phyloP scores from a whole-genome alignment of 2,888 invertebrate genomes.

The Cryptocephalus moraei region DNA sequence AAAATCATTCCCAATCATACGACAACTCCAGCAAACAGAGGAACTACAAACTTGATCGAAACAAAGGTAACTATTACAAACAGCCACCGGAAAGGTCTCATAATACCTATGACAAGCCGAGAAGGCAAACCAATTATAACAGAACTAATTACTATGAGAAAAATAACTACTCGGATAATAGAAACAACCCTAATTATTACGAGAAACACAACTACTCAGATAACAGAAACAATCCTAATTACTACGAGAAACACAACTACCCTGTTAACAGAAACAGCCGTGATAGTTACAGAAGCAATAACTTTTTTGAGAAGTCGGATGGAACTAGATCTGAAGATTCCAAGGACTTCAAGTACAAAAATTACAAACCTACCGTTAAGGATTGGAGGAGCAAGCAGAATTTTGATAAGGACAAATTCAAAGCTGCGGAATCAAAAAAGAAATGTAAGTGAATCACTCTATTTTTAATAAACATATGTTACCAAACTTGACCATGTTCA shows the following conservation, averaged over 20 bases:
- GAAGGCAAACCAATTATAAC: conserved; percentile 9
- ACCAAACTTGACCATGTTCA: no score
- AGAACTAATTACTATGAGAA: conserved; percentile 6
- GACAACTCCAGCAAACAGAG: no score
- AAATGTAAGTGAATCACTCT: conserved; percentile 11
- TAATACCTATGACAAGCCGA: conserved; percentile 19
- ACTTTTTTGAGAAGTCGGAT: conserved; percentile 5
- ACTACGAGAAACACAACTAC: conserved; percentile 8
- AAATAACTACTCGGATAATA: conserved; percentile 6
- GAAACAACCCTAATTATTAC: conserved; percentile 2
- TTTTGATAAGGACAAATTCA: conserved; percentile 6
- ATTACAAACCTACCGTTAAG: no score
- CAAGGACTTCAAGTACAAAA: no score
- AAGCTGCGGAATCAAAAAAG: conserved; percentile 8
- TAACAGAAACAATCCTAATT: conserved; percentile 2
- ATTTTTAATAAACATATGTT: background rate
- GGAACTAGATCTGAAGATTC: conserved; percentile 6
- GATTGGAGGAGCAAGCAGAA: conserved; percentile 6
- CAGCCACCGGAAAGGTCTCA: background rate
- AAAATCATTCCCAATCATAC: no score
- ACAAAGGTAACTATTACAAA: no score
- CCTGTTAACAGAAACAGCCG: conserved; percentile 1
- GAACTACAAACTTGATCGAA: no score
- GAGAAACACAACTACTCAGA: conserved; percentile 1
- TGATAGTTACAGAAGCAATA: conserved; percentile 9